Base-by-base conservation (phyloP, 1,140 invertebrate species). In the Bombus polaris region DNA sequence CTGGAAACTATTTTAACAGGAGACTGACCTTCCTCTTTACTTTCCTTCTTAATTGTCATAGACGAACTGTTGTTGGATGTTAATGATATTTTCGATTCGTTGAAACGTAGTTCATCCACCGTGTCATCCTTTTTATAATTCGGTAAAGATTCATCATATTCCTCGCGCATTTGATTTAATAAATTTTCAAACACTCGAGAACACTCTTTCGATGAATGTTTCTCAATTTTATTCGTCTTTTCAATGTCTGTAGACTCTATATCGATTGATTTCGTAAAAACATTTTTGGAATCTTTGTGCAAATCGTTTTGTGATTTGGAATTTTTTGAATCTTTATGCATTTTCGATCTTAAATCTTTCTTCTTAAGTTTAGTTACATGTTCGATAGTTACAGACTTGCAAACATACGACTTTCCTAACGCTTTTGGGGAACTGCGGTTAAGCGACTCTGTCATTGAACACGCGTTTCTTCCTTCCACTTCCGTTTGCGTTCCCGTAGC, bases 401-500 rank as follows among this genome's bases (percentile, higher is more conserved):
- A 42, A 53, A 44, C 32, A 1, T 12, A 47, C 13, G 70, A 37
- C 4, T 28, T 47, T 32, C 5, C 8, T 1, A 3, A 0, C 10
- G 57, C n/a, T 32, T 85, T 71, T 18, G 35, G 57, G 18, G n/a
- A 59, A 71, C 1, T 42, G 12, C 71, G 4, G 6, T 2, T 22
- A 12, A 28, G 2, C 2, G 32, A 32, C 22, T 71, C 71, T 1
- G 47, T 76, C 80, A 75, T 86, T 10, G 53, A 47, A 5, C 35
- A 73, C 1, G 13, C 59, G 39, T 68, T 62, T 35, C 18, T 81
- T 44, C 35, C 12, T 32, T 9, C 2, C 8, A n/a, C 25, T 42
- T 73, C 37, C 18, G 75, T 87, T 22, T 84, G 81, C 22, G 57
- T 84, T 1, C 66, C 28, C 6, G 32, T n/a, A 25, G 42, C 13